Conservation (phyloP, 2,797 vertebrate species). For the Smutsia temminckii region DNA sequence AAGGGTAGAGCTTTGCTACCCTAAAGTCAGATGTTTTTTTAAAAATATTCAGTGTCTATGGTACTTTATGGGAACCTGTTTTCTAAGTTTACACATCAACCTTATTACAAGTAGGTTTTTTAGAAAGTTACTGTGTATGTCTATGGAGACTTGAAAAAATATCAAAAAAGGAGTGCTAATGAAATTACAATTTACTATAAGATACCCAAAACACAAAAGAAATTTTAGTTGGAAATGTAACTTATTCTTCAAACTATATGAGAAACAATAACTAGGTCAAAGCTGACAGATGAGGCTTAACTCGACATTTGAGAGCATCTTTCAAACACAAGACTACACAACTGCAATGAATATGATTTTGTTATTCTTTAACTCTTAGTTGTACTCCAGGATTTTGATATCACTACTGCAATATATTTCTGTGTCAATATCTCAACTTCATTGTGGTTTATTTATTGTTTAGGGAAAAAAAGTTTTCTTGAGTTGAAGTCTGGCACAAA, state of each 20-base stretch:
- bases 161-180: not conserved
- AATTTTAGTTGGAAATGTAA: not conserved
- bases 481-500: not conserved
- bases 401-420: not conserved
- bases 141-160: not conserved
- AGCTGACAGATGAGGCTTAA: not conserved
- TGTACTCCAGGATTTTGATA: not conserved
- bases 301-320: not conserved
- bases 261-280: not conserved
- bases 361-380: not conserved
- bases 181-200: not conserved
- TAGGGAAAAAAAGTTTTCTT: not conserved
- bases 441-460: not conserved
- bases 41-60: not conserved
- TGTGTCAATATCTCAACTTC: not conserved
- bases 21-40: not conserved
- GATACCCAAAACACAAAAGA: not conserved
- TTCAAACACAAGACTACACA: not conserved
- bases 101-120: not conserved
- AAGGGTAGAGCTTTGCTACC: not conserved
- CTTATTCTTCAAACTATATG: not conserved
- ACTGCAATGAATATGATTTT: not conserved
- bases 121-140: not conserved
- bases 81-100: not conserved
- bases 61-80: not conserved